Conservation (phyloP, 1,140 invertebrate species). For the Drosophila pruinosa region DNA sequence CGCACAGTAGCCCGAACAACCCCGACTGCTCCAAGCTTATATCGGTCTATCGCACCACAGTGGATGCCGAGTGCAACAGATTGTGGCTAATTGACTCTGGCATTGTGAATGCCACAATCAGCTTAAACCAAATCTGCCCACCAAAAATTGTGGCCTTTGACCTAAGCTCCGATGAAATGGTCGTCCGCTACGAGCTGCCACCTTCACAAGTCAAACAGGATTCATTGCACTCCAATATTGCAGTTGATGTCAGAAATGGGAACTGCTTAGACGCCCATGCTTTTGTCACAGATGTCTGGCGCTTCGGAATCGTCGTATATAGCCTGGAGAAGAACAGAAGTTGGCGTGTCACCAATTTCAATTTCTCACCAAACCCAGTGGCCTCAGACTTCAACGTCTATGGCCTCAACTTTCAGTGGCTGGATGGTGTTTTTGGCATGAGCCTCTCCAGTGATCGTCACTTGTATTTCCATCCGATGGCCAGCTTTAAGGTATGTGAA, state of each 20-base stretch:
- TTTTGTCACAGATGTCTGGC: conserved; percentile 90
- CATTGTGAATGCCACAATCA: conserved; percentile 87
- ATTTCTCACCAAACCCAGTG: conserved; percentile 90
- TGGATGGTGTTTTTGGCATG: conserved; percentile 91
- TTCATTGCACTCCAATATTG: conserved; percentile 89
- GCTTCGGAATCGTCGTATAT: conserved; percentile 89
- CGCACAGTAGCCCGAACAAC: conserved; percentile 86
- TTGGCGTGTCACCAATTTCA: conserved; percentile 89
- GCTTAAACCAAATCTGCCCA: conserved; percentile 88
- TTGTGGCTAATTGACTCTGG: conserved; percentile 92
- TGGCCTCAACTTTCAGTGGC: conserved; percentile 90
- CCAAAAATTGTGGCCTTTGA: conserved; percentile 90
- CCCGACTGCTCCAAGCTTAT: conserved; percentile 87
- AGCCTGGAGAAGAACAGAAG: conserved; percentile 86
- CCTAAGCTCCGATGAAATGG: conserved; percentile 85
- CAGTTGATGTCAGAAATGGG: conserved; percentile 86
- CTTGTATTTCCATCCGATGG: conserved; percentile 91
- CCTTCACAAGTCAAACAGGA: conserved; percentile 87
- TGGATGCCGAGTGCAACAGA: conserved; percentile 87
- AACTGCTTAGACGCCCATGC: conserved; percentile 88
- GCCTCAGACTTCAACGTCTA: conserved; percentile 88
- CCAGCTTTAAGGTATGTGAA: conserved; percentile 85
- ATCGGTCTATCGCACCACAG: conserved; percentile 90
- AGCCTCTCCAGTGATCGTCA: conserved; percentile 87
- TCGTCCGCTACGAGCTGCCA: conserved; percentile 87